These are phyloP conservation scores for Elaeidobius kamerunicus DNA, from an alignment of 2,888 invertebrate genomes.

Conservation along the genomic window DNA sequence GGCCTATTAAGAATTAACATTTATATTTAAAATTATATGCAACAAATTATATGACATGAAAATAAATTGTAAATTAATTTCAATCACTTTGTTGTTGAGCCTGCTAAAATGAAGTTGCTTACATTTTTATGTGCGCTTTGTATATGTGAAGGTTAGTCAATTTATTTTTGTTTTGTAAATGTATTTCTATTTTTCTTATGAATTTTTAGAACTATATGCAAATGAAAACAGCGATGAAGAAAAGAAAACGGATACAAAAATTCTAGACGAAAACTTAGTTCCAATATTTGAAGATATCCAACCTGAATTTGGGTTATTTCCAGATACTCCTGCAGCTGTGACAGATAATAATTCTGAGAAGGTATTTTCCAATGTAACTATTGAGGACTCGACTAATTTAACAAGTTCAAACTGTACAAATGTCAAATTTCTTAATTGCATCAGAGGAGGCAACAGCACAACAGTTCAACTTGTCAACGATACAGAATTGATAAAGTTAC, in stretches of 20 bases:
- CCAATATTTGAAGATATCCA: conserved; percentile 24
- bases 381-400: conserved; percentile 27
- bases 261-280: conserved; percentile 8
- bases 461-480: conserved; percentile 67
- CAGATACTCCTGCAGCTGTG: conserved; percentile 5
- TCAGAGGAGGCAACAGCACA: conserved; percentile 41
- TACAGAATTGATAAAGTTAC: conserved; percentile 63
- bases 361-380: conserved; percentile 21
- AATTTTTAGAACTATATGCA: conserved; percentile 1
- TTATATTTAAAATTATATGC: too few species aligned
- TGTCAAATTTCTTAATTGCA: conserved; percentile 44
- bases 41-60: too few species aligned
- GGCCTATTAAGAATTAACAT: too few species aligned
- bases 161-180: background rate
- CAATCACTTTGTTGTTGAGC: background rate
- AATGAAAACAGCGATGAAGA: background rate
- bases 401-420: conserved; percentile 29
- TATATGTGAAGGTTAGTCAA: background rate
- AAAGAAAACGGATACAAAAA: background rate
- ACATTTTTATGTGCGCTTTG: background rate
- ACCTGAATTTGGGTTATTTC: conserved; percentile 19
- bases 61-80: background rate
- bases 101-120: background rate
- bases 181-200: background rate
- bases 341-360: conserved; percentile 3